A percentile compares a stretch with the other conserved stretches of the same genome.
phyloP scores from a whole-genome alignment of 2,797 vertebrate genomes.

The Brachyalestes nurse region DNA sequence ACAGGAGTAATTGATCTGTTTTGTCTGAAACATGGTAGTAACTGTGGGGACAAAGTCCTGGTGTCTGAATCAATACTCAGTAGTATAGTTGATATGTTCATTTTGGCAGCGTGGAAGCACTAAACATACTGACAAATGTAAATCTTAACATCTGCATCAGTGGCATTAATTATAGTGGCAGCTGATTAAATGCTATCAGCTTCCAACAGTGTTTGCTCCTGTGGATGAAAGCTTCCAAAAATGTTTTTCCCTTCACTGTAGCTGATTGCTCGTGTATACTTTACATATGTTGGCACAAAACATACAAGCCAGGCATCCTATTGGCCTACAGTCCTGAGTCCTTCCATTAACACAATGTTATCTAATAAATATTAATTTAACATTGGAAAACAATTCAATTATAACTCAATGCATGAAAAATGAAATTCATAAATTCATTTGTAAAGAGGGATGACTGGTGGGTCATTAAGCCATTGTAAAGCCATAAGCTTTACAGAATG shows the following conservation, averaged over 20 bases:
- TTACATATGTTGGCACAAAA: slow-evolving; percentile 1
- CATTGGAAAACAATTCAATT: slow-evolving; percentile 6
- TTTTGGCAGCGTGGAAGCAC: not conserved
- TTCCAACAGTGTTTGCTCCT: not conserved
- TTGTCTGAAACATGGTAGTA: not conserved
- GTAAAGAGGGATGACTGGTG: not conserved
- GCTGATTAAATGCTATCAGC: not conserved
- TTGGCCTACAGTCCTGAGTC: slow-evolving; percentile 36
- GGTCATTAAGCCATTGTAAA: slow-evolving; percentile 5
- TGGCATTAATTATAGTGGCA: not conserved
- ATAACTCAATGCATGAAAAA: slow-evolving; percentile 16
- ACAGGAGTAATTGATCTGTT: not conserved
- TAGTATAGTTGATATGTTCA: not conserved
- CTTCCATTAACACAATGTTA: slow-evolving; percentile 6
- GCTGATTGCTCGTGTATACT: not conserved
- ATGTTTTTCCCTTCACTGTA: slow-evolving; percentile 40
- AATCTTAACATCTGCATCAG: not conserved
- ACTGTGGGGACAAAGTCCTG: not conserved
- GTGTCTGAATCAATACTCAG: not conserved
- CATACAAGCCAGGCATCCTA: not conserved
- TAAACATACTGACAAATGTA: not conserved
- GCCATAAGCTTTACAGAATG: not conserved
- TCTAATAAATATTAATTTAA: slow-evolving; percentile 31
- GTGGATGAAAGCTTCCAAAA: not conserved
- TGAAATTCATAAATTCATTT: slow-evolving; percentile 14